phyloP scores from a whole-genome alignment of 2,888 invertebrate genomes.

The Drepanosiphum platanoidis region DNA sequence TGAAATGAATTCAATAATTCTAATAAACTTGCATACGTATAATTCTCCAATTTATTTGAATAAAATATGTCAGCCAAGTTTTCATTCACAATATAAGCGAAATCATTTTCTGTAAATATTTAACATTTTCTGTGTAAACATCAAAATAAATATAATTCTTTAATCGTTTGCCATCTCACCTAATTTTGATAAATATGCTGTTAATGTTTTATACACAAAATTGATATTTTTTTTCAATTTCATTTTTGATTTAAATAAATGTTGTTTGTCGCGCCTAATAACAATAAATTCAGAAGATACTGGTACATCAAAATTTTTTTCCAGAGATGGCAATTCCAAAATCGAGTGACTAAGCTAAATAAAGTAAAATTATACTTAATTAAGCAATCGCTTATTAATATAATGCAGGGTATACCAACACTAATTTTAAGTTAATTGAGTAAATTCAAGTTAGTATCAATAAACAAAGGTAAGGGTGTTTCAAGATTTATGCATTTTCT shows the following conservation, averaged over 20 bases:
- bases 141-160: not conserved
- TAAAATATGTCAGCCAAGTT: not conserved
- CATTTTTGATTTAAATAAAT: slow-evolving; percentile 69
- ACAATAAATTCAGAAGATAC: slow-evolving; percentile 64
- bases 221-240: slow-evolving; percentile 70
- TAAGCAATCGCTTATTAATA: no score
- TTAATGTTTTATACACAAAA: slow-evolving; percentile 67
- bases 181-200: slow-evolving; percentile 50
- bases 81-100: slow-evolving; percentile 68
- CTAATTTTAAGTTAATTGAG: no score
- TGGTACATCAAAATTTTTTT: slow-evolving; percentile 66
- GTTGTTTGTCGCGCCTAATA: slow-evolving; percentile 67
- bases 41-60: slow-evolving; percentile 67
- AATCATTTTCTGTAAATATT: slow-evolving; percentile 69
- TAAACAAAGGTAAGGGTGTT: no score
- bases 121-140: no score
- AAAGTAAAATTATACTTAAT: slow-evolving; percentile 68
- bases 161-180: not conserved
- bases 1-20: slow-evolving; percentile 74
- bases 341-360: slow-evolving; percentile 64
- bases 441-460: no score
- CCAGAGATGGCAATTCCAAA: slow-evolving; percentile 65
- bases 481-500: no score
- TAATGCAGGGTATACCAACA: no score
- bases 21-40: slow-evolving; percentile 68